Conservation (phyloP, 2,888 invertebrate genomes). For the Apotomis betuletana region DNA sequence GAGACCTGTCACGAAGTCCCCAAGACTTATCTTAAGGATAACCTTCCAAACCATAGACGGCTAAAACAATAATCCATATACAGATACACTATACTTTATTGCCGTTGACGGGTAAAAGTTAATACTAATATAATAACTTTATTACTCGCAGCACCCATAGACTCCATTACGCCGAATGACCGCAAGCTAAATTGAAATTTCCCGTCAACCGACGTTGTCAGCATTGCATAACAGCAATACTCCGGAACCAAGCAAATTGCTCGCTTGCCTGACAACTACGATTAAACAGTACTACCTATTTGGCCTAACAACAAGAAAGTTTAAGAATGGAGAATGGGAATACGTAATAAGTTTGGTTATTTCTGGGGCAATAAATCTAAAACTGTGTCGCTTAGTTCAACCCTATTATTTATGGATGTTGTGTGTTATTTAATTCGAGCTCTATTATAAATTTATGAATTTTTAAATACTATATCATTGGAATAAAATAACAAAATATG, state of each 20-base stretch:
- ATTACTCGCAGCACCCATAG: constrained; percentile 1
- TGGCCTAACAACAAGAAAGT: constrained; percentile 23
- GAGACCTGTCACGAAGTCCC: too few species aligned
- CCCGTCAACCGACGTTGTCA: constrained; percentile 16
- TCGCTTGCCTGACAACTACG: constrained; percentile 38
- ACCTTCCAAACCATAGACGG: too few species aligned
- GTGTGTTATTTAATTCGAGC: neutral
- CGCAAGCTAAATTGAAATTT: constrained; percentile 35
- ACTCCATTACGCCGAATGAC: constrained; percentile 15
- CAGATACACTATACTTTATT: too few species aligned
- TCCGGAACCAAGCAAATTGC: constrained; percentile 37
- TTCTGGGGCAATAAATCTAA: constrained; percentile 16
- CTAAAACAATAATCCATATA: too few species aligned
- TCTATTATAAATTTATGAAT: too few species aligned
- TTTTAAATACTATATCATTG: neutral
- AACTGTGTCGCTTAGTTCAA: constrained; percentile 7
- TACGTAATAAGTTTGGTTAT: constrained; percentile 13
- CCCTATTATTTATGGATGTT: neutral
- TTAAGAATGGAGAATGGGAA: constrained; percentile 16
- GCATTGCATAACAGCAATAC: constrained; percentile 19
- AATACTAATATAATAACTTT: neutral
- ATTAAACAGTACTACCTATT: constrained; percentile 27
- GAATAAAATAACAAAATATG: too few species aligned
- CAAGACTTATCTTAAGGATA: too few species aligned
- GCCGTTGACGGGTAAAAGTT: too few species aligned